Conservation (phyloP, 2,797 vertebrate genomes). For the Chelonia mydas region DNA sequence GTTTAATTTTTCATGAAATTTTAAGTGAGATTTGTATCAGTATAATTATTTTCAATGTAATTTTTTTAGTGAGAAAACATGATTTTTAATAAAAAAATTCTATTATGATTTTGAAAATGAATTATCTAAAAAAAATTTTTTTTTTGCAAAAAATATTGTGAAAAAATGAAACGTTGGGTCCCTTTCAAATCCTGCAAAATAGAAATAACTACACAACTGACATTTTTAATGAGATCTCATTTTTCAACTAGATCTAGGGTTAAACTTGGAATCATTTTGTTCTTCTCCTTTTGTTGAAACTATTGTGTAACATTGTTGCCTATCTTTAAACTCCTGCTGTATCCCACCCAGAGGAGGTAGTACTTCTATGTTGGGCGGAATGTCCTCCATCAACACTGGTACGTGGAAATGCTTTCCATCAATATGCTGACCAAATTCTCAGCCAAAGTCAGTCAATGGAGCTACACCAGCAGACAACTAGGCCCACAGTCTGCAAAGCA, state of each 20-base stretch:
- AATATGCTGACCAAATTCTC: rapidly evolving
- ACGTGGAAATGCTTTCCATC: background rate
- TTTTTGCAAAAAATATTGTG: background rate
- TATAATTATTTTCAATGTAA: background rate
- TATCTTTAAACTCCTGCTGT: background rate
- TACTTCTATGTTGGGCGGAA: background rate
- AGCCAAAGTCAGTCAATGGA: background rate
- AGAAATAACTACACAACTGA: background rate
- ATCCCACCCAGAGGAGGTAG: background rate
- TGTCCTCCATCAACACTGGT: rapidly evolving
- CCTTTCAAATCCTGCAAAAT: background rate
- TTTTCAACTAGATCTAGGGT: conserved; percentile 8
- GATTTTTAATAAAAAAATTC: background rate
- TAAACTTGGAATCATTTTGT: conserved; percentile 14
- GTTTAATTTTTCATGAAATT: background rate
- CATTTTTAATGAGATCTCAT: background rate
- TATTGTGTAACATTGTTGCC: background rate
- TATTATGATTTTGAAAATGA: background rate
- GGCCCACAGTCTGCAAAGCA: background rate
- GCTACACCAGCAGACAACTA: background rate
- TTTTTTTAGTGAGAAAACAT: background rate
- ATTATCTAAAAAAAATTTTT: background rate
- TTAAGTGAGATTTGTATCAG: background rate
- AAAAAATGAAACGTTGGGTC: background rate
- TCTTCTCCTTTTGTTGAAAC: conserved; percentile 6